Evolutionary conservation across 2,797 vertebrate genomes (phyloP), one percentile per base, ranked within the genome.

Genomic region (Acrocephalus scirpaceus): DNA sequence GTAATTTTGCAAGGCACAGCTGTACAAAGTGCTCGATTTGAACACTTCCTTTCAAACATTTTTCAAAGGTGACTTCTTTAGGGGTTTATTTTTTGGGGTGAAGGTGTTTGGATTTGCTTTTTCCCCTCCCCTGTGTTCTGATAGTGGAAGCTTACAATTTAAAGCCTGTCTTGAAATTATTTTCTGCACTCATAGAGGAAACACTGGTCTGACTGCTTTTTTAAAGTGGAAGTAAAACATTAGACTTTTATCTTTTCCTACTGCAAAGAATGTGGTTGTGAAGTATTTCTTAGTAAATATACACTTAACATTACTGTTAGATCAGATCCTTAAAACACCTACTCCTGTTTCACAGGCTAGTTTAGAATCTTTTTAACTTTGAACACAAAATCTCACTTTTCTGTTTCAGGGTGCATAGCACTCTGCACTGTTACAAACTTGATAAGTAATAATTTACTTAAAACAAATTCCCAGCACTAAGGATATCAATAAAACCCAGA

Each of bases 401-500:
- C 47, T 77, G 40, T 75, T 89, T 89, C 38, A 44, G 30, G 76
- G 20, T 8, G 25, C 25, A 36, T 1, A 61, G 45, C 5, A 54
- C 30, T 70, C 16, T 23, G 16, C 13, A 45, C 34, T 48, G 57
- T 34, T 56, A 89, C 15, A 67, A 89, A 85, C 54, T 54, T 74
- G 19, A 0, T 85, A 85, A 82, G n/a, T 83, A 92, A 79, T 65
- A 89, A 86, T 93, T 94, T 77, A 74, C 72, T 94, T 93, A 87
- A 90, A 93, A 93, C 78, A 95, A 94, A 95, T 90, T 85, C 84
- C 44, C 54, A 81, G 79, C 64, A 84, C 62, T 69, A 80, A 64
- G 76, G 54, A 71, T 95, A 97, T 96, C 82, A 96, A 77, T 82
- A 93, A 94, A 97, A 75, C 62, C 79, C 73, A 91, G 88, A 96